Evolutionary conservation across 2,113 vertebrate genomes (phyloP).

Genomic region (Corythornis vintsioides): DNA sequence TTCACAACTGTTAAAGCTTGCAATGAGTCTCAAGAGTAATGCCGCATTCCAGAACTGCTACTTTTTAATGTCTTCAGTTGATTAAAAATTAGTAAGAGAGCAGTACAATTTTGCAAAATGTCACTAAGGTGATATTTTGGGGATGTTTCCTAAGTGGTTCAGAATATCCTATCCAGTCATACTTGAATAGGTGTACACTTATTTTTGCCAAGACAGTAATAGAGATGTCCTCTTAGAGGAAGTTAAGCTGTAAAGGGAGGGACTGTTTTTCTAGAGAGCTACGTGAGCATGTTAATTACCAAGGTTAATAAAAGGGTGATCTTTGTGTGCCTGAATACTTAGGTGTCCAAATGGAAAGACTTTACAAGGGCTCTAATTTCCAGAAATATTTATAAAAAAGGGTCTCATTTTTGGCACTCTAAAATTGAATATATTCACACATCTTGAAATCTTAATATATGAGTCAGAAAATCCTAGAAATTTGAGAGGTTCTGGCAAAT

Average conservation of each 20-base stretch:
- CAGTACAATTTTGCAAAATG: not conserved
- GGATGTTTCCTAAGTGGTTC: not conserved
- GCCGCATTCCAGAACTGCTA: not conserved
- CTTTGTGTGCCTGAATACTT: not conserved
- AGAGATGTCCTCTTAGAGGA: not conserved
- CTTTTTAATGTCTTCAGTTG: not conserved
- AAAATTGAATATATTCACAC: not conserved
- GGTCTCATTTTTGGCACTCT: not conserved
- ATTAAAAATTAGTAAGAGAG: not conserved
- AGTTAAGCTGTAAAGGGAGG: not conserved
- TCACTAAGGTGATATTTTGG: not conserved
- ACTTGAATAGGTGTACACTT: fast-evolving
- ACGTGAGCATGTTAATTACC: not conserved
- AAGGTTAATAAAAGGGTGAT: conserved; percentile 4
- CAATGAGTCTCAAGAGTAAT: not conserved
- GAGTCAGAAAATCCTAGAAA: not conserved
- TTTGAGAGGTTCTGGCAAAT: not conserved
- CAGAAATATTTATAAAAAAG: not conserved
- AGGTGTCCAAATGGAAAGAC: not conserved
- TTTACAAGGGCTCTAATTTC: not conserved
- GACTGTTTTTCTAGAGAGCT: conserved; percentile 22
- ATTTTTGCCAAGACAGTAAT: not conserved
- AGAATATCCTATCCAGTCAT: not conserved
- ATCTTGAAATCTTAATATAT: not conserved
- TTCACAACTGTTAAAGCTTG: not conserved